phyloP scores from a whole-genome alignment of 2,113 vertebrate species.

The Silurus glanis region DNA sequence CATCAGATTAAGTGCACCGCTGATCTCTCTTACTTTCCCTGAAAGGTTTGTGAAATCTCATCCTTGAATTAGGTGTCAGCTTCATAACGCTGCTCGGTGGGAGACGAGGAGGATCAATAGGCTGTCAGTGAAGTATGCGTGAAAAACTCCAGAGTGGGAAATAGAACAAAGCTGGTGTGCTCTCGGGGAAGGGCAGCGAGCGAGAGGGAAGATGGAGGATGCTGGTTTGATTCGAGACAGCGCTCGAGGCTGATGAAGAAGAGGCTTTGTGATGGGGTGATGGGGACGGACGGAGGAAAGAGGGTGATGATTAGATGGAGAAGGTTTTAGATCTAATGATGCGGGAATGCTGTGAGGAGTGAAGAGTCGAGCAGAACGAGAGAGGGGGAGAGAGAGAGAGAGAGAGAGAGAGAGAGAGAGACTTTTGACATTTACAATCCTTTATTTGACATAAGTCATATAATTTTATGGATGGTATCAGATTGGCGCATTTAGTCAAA shows the following conservation, averaged over 20 bases:
- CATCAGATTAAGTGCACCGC: slow-evolving; percentile 47
- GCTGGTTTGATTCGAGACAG: slow-evolving; percentile 41
- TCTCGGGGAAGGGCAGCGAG: slow-evolving; percentile 52
- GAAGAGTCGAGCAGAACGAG: neutral
- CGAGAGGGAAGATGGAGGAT: slow-evolving; percentile 49
- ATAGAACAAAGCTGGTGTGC: slow-evolving; percentile 58
- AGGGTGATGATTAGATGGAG: neutral
- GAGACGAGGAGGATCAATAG: slow-evolving; percentile 62
- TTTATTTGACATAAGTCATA: too few species aligned
- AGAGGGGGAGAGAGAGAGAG: too few species aligned
- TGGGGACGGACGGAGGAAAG: neutral
- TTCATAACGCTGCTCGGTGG: slow-evolving; percentile 57
- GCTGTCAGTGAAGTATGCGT: slow-evolving; percentile 35
- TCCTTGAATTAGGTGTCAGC: slow-evolving; percentile 54
- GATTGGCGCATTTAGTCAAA: too few species aligned
- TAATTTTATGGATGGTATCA: too few species aligned
- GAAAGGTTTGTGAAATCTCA: slow-evolving; percentile 58
- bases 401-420: too few species aligned
- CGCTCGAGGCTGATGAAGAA: slow-evolving; percentile 14
- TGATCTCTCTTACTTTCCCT: slow-evolving; percentile 50
- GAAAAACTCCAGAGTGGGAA: slow-evolving; percentile 36
- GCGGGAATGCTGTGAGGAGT: neutral
- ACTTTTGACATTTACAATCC: too few species aligned
- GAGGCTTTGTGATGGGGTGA: neutral
- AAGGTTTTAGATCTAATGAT: neutral